A percentile compares a stretch with the other conserved stretches of the same genome.
phyloP scores from a whole-genome alignment of 2,888 invertebrate species.

The Lycophotia porphyrea region DNA sequence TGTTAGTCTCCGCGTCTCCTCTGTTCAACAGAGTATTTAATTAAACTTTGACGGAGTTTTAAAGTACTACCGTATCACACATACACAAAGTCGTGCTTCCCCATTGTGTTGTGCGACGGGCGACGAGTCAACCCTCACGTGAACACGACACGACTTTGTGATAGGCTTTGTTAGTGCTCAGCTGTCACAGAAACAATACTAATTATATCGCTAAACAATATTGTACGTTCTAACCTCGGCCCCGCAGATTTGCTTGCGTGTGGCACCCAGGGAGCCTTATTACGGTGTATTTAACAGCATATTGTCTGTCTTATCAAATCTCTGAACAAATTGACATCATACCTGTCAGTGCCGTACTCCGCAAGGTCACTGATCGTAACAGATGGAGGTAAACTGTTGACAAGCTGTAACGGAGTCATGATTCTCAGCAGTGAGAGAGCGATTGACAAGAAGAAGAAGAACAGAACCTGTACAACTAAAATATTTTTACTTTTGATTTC shows the following conservation, averaged over 20 bases:
- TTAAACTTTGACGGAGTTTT: slow-evolving; percentile 58
- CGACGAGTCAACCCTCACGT: slow-evolving; percentile 27
- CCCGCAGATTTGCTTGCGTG: not conserved
- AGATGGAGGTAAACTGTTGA: not conserved
- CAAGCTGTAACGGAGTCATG: not conserved
- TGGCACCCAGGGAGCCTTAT: not conserved
- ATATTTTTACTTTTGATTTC: not conserved
- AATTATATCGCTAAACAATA: slow-evolving; percentile 39
- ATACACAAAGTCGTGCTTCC: slow-evolving; percentile 29
- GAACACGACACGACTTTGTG: slow-evolving; percentile 26
- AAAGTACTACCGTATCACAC: slow-evolving; percentile 45
- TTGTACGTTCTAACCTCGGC: not conserved
- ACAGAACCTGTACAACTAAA: not conserved
- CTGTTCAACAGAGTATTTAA: slow-evolving; percentile 56
- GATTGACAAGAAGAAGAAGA: not conserved
- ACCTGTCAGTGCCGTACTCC: not conserved
- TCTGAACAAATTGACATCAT: not conserved
- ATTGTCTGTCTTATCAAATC: not conserved
- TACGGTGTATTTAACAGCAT: not conserved
- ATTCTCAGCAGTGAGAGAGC: not conserved
- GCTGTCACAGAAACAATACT: slow-evolving; percentile 41
- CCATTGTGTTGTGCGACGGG: slow-evolving; percentile 47
- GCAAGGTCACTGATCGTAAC: not conserved
- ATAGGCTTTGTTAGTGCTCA: slow-evolving; percentile 47
- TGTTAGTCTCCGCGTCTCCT: slow-evolving; percentile 34